Conservation (phyloP, 2,888 invertebrate species). For the Luperina testacea region DNA sequence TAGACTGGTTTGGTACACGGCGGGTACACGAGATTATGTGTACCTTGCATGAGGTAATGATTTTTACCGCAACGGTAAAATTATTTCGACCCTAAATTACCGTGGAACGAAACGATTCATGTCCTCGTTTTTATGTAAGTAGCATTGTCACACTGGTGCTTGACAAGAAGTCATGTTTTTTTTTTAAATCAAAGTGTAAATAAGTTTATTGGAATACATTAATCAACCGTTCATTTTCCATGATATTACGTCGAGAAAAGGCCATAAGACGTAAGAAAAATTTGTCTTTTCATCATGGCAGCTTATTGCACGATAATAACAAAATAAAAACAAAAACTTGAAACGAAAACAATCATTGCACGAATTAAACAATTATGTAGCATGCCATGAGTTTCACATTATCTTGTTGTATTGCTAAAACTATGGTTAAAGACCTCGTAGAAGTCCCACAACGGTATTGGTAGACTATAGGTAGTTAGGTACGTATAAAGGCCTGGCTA, state of each 20-base stretch:
- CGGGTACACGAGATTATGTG: conserved; percentile 68
- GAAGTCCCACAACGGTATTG: neutral
- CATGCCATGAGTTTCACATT: conserved; percentile 41
- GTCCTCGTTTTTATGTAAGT: conserved; percentile 60
- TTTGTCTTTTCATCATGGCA: conserved; percentile 62
- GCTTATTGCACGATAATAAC: conserved; percentile 72
- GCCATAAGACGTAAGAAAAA: conserved; percentile 33
- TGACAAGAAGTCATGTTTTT: conserved; percentile 37
- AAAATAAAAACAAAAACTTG: conserved; percentile 59
- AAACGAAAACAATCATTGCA: conserved; percentile 67
- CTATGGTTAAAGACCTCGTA: conserved; percentile 10
- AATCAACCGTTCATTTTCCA: conserved; percentile 8
- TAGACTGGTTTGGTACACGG: conserved; percentile 87
- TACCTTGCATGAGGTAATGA: conserved; percentile 83
- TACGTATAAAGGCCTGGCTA: neutral
- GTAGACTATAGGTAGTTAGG: neutral
- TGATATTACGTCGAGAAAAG: conserved; percentile 20
- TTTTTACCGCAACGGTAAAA: conserved; percentile 63
- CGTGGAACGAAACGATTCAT: conserved; percentile 58
- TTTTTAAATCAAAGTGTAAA: conserved; percentile 24
- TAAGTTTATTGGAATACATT: neutral
- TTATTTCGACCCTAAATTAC: conserved; percentile 62
- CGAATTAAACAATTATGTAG: conserved; percentile 46
- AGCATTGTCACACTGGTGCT: conserved; percentile 63
- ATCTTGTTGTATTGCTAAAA: neutral